A percentile compares a stretch with the other conserved stretches of the same genome.
These are phyloP conservation scores for Neostethus bicornis DNA, from an alignment of 2,797 vertebrate species.

Conservation along the genomic window DNA sequence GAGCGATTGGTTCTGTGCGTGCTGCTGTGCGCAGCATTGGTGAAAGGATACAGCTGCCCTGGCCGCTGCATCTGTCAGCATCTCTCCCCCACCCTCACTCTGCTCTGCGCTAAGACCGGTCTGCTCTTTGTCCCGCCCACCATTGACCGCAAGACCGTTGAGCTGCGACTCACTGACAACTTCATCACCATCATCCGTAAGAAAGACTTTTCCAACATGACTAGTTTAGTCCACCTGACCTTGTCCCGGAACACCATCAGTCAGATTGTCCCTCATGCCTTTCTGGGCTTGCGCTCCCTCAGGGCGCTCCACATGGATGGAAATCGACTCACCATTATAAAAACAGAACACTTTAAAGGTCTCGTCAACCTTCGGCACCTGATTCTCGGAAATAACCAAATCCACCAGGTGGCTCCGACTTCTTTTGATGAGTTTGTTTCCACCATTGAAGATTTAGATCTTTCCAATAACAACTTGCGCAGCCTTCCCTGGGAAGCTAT, in stretches of 20 bases:
- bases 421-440: constrained; percentile 90
- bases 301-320: constrained; percentile 93
- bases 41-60: constrained; percentile 87
- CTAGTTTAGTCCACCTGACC: constrained; percentile 93
- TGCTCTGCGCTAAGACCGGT: constrained; percentile 95
- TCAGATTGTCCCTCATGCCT: constrained; percentile 88
- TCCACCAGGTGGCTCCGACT: constrained; percentile 84
- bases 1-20: constrained; percentile 84
- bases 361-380: constrained; percentile 90
- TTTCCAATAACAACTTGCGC: constrained; percentile 94
- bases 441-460: constrained; percentile 93
- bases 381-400: constrained; percentile 95
- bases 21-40: constrained; percentile 80
- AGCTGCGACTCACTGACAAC: constrained; percentile 93
- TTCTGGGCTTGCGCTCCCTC: constrained; percentile 86
- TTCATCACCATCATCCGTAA: constrained; percentile 92
- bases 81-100: constrained; percentile 90
- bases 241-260: constrained; percentile 95
- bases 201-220: constrained; percentile 96
- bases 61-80: constrained; percentile 95
- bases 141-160: constrained; percentile 93
- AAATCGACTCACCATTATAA: constrained; percentile 88
- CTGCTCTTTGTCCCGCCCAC: constrained; percentile 90
- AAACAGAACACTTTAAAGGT: constrained; percentile 88
- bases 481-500: constrained; percentile 92